phyloP scores from a whole-genome alignment of 37 sponge, comb jelly and placozoan genomes.

The Axinella damicornis region DNA sequence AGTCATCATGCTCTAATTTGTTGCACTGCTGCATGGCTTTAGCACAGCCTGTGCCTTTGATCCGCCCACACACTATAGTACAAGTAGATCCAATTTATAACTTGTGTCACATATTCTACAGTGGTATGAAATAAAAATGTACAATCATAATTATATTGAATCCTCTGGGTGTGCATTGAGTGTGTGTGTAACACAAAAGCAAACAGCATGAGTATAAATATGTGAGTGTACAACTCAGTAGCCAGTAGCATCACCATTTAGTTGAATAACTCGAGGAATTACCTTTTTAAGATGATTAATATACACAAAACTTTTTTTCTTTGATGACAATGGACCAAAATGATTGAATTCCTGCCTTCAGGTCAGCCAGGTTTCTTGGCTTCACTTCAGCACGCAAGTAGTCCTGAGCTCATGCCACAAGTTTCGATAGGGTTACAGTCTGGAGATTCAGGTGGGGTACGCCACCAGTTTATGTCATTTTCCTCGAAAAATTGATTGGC shows the following conservation, averaged over 20 bases:
- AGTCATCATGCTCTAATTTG: no score
- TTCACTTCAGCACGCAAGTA: slow-evolving; percentile 6
- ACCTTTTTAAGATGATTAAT: slow-evolving; percentile 36
- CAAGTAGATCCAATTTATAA: no score
- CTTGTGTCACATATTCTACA: no score
- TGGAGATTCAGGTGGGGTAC: slow-evolving; percentile 44
- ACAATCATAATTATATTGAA: no score
- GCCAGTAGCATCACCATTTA: slow-evolving; percentile 34
- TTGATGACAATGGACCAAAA: slow-evolving; percentile 35
- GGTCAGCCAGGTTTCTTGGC: slow-evolving; percentile 28
- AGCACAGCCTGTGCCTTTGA: no score
- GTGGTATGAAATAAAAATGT: no score
- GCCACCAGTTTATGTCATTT: slow-evolving; percentile 35
- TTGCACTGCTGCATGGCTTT: no score
- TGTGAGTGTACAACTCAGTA: slow-evolving; percentile 14
- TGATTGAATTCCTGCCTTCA: slow-evolving; percentile 20
- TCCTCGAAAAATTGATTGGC: slow-evolving; percentile 23
- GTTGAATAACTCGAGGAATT: slow-evolving; percentile 35
- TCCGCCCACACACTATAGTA: no score
- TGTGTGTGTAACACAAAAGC: no score
- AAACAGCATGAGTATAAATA: no score
- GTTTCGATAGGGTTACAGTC: slow-evolving; percentile 42
- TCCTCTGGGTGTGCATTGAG: no score
- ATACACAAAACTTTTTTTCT: slow-evolving; percentile 2
- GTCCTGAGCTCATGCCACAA: no score